These are phyloP conservation scores for Pantherophis vulpinus DNA, from an alignment of 2,797 vertebrate species.

Conservation along the genomic window DNA sequence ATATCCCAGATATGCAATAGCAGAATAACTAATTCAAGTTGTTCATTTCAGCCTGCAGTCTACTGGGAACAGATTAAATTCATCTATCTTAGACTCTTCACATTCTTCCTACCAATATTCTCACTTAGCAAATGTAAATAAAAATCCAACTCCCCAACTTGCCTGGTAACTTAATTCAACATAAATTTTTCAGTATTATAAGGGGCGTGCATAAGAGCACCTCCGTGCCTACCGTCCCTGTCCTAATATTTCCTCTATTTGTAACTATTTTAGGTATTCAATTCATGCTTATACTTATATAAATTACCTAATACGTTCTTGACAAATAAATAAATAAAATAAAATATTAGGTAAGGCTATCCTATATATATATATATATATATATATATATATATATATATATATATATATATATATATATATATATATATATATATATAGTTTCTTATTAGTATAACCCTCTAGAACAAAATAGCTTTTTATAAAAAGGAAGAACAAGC, in stretches of 20 bases:
- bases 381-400: no score
- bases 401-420: no score
- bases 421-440: no score
- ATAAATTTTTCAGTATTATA: background rate
- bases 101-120: background rate
- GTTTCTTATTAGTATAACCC: background rate
- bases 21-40: background rate
- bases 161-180: background rate
- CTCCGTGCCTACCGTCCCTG: no score
- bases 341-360: no score
- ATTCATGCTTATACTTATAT: no score
- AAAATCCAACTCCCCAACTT: background rate
- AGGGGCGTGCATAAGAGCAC: no score
- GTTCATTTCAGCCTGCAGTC: background rate
- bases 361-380: no score
- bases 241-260: no score
- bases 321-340: no score
- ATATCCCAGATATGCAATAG: background rate
- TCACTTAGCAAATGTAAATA: background rate
- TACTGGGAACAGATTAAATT: background rate
- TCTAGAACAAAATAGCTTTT: background rate
- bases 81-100: background rate
- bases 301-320: no score
- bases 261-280: no score
- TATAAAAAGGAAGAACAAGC: background rate